Percentiles rank a stretch among this genome's conserved stretches.
Evolutionary conservation across 2,888 invertebrate genomes (phyloP).

Genomic region (Drosophila suboccidentalis): DNA sequence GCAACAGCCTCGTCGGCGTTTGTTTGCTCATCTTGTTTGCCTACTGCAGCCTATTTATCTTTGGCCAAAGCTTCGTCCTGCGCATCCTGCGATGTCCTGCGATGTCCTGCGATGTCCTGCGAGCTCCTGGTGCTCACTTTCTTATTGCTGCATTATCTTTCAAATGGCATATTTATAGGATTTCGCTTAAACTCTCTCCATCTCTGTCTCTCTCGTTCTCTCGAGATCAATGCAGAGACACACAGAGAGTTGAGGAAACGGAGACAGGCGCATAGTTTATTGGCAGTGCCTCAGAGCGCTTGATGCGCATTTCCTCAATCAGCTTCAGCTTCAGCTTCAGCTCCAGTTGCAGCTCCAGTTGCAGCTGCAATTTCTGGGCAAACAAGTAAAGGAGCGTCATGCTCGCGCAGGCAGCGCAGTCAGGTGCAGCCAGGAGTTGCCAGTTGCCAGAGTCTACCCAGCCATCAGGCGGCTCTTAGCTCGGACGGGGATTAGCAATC

Average conservation of each 20-base stretch:
- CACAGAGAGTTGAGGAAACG: slow-evolving; percentile 19
- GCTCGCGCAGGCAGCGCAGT: slow-evolving; percentile 38
- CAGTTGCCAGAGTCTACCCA: slow-evolving; percentile 13
- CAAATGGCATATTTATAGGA: slow-evolving; percentile 83
- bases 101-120: slow-evolving; percentile 28
- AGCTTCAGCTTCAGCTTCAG: slow-evolving; percentile 64
- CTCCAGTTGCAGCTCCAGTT: slow-evolving; percentile 49
- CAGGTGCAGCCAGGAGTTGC: slow-evolving; percentile 5
- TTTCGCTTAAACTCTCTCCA: slow-evolving; percentile 48
- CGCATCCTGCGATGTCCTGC: slow-evolving; percentile 28
- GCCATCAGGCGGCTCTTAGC: not conserved
- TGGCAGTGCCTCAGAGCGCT: slow-evolving; percentile 76
- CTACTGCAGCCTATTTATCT: slow-evolving; percentile 81
- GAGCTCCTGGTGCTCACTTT: slow-evolving; percentile 58
- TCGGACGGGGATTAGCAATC: slow-evolving; percentile 3
- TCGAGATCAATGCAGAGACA: slow-evolving; percentile 19
- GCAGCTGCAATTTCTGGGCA: slow-evolving; percentile 53
- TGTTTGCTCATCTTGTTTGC: slow-evolving; percentile 76
- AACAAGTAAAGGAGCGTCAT: slow-evolving; percentile 68
- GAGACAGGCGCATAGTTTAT: slow-evolving; percentile 68
- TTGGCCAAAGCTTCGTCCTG: slow-evolving; percentile 46
- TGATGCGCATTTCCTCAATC: slow-evolving; percentile 80
- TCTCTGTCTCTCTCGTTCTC: not conserved
- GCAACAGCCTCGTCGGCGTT: slow-evolving; percentile 32
- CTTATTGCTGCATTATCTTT: slow-evolving; percentile 81